Evolutionary conservation across 2,797 vertebrate genomes (phyloP).

Genomic region (Ciconia nigra): DNA sequence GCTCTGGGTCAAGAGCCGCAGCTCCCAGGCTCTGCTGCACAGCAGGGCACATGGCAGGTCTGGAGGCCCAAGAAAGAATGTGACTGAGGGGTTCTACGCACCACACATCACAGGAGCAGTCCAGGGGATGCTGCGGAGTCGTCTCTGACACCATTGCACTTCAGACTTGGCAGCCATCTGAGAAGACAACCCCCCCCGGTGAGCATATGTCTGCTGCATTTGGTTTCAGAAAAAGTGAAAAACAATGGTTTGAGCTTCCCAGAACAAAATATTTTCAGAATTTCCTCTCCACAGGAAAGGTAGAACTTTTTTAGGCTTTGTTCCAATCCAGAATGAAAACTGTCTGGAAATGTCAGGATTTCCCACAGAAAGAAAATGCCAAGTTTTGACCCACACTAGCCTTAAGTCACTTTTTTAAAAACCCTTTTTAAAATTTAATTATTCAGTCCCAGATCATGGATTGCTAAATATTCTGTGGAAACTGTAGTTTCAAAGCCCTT

Average conservation of each 20-base stretch:
- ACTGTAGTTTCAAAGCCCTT: not conserved
- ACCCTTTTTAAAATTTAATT: not conserved
- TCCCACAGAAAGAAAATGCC: not conserved
- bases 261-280: slow-evolving; percentile 2
- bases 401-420: not conserved
- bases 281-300: not conserved
- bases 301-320: not conserved
- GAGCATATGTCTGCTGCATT: not conserved
- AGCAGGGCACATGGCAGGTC: not conserved
- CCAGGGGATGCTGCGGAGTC: not conserved
- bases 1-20: not conserved
- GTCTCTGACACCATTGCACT: not conserved
- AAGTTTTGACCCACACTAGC: not conserved
- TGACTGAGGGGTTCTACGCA: not conserved
- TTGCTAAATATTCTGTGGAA: not conserved
- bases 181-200: not conserved
- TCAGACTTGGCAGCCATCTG: not conserved
- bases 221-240: not conserved
- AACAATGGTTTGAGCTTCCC: not conserved
- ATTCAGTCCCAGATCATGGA: not conserved
- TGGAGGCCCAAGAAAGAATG: not conserved
- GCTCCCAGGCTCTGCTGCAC: not conserved
- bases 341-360: slow-evolving; percentile 16
- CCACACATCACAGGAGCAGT: not conserved
- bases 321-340: not conserved